These are phyloP conservation scores for Rhagonycha fulva DNA, from an alignment of 2,888 invertebrate genomes.

Conservation along the genomic window DNA sequence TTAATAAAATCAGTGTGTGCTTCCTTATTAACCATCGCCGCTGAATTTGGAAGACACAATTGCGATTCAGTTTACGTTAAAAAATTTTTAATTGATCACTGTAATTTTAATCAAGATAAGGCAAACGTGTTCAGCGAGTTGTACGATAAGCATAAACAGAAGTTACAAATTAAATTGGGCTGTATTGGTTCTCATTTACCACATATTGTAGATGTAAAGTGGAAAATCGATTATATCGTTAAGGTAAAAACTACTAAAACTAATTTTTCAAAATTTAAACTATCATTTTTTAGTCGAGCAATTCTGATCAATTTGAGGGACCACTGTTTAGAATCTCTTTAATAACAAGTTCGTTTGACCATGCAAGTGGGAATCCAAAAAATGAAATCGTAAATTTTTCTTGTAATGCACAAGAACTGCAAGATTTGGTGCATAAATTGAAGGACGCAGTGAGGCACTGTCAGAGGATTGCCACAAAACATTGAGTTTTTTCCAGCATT, in stretches of 20 bases:
- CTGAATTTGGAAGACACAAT: constrained; percentile 46
- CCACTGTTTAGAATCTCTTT: constrained; percentile 51
- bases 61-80: constrained; percentile 39
- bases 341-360: constrained; percentile 45
- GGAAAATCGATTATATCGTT: constrained; percentile 62
- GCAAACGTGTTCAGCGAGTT: constrained; percentile 39
- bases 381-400: constrained; percentile 61
- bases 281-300: constrained; percentile 45
- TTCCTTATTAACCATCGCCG: constrained; percentile 42
- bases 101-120: constrained; percentile 39
- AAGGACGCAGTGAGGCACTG: constrained; percentile 68
- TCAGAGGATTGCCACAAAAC: constrained; percentile 55
- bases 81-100: constrained; percentile 41
- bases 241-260: constrained; percentile 44
- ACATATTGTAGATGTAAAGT: constrained; percentile 62
- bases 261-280: not conserved
- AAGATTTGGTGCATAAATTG: constrained; percentile 69
- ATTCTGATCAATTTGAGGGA: constrained; percentile 45
- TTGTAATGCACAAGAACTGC: constrained; percentile 66
- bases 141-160: constrained; percentile 43
- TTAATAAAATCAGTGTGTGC: constrained; percentile 48
- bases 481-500: constrained; percentile 13
- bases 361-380: constrained; percentile 52
- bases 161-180: constrained; percentile 45
- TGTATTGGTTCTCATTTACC: constrained; percentile 55